Conservation (phyloP, 1,140 invertebrate species). For the Hyposmocoma kahamanoa region DNA sequence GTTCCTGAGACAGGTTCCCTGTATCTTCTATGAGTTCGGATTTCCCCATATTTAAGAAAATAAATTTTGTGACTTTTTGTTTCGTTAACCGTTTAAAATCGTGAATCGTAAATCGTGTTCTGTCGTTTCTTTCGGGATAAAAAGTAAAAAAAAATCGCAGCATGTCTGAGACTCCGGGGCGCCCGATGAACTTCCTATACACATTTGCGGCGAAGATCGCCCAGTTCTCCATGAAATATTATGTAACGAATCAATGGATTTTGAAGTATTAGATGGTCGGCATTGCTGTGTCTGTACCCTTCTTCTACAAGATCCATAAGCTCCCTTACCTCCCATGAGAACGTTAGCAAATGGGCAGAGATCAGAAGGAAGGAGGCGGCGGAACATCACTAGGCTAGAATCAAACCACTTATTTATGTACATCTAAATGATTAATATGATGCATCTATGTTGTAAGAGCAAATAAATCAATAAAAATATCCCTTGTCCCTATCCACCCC, state of each 20-base stretch:
- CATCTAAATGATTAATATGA: background rate
- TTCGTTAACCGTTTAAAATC: too few relatives aligned
- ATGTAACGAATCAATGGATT: slow-evolving; percentile 82
- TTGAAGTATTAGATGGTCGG: slow-evolving; percentile 80
- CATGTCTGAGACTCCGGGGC: slow-evolving; percentile 55
- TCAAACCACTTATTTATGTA: background rate
- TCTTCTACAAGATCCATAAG: slow-evolving; percentile 84
- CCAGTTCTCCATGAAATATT: slow-evolving; percentile 84
- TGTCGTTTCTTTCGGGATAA: too few relatives aligned
- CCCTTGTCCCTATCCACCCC: too few relatives aligned
- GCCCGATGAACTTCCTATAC: slow-evolving; percentile 90
- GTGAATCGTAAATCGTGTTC: too few relatives aligned
- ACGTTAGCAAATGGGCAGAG: slow-evolving; percentile 82
- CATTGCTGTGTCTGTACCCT: slow-evolving; percentile 73
- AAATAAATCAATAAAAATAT: slow-evolving; percentile 2
- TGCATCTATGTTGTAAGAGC: background rate
- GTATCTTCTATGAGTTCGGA: too few relatives aligned
- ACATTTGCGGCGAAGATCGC: slow-evolving; percentile 84
- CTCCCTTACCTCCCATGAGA: slow-evolving; percentile 83
- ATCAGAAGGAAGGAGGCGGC: slow-evolving; percentile 77
- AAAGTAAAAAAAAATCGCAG: too few relatives aligned
- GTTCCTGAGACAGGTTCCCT: too few relatives aligned
- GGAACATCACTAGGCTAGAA: slow-evolving; percentile 64
- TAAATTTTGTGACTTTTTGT: too few relatives aligned
- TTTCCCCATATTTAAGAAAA: too few relatives aligned